A percentile compares a stretch with the other conserved stretches of the same genome.
phyloP scores from a whole-genome alignment of 2,888 invertebrate genomes.

The Thera britannica region DNA sequence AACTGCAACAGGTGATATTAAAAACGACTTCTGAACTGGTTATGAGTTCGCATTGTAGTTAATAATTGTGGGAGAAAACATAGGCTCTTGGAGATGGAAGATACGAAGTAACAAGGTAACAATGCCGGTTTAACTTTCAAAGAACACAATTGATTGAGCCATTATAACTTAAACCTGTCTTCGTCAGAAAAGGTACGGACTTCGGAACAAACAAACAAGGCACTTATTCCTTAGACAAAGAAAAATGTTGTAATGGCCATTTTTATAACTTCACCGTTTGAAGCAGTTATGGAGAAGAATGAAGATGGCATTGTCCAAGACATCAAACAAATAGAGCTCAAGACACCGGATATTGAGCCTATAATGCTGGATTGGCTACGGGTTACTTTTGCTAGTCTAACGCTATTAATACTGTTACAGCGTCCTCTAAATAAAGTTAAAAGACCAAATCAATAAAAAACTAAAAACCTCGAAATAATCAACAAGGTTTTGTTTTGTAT shows the following conservation, averaged over 20 bases:
- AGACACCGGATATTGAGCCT: background rate
- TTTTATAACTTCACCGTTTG: background rate
- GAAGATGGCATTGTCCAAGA: background rate
- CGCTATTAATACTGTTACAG: too few species aligned
- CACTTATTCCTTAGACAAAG: constrained; percentile 1
- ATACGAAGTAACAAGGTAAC: constrained; percentile 26
- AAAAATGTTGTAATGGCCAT: background rate
- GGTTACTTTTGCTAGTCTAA: too few species aligned
- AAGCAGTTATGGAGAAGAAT: background rate
- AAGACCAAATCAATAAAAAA: too few species aligned
- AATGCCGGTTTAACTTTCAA: constrained; percentile 28
- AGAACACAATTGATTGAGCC: constrained; percentile 31
- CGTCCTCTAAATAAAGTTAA: too few species aligned
- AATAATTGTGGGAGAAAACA: constrained; percentile 31
- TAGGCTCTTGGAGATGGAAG: constrained; percentile 23
- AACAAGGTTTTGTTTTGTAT: too few species aligned
- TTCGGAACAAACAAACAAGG: constrained; percentile 5
- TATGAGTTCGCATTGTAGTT: constrained; percentile 24
- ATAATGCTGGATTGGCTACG: background rate
- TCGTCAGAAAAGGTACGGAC: constrained; percentile 13
- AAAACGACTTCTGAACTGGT: constrained; percentile 20
- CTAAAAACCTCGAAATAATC: too few species aligned
- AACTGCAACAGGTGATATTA: constrained; percentile 13
- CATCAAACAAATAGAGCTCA: background rate
- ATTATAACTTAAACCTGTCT: constrained; percentile 25